These are phyloP conservation scores for Eudasyphora cyanicolor DNA, from an alignment of 2,888 invertebrate genomes.

Conservation along the genomic window DNA sequence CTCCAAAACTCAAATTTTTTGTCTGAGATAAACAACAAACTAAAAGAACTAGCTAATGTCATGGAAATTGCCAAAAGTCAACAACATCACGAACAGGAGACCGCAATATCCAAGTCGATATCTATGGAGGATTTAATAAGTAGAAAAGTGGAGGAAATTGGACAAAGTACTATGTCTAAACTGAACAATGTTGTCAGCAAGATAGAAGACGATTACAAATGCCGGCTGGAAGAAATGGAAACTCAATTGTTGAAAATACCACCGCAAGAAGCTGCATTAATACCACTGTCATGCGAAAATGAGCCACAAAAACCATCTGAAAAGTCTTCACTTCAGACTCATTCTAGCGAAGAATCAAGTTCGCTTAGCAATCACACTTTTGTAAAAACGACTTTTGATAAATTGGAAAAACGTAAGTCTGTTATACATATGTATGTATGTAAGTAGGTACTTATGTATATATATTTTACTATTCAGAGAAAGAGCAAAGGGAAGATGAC, in stretches of 20 bases:
- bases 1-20: slow-evolving; percentile 72
- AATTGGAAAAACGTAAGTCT: slow-evolving; percentile 31
- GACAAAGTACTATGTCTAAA: slow-evolving; percentile 70
- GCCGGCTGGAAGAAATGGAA: slow-evolving; percentile 72
- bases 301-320: slow-evolving; percentile 1
- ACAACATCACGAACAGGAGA: not conserved
- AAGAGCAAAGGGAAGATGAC: not conserved
- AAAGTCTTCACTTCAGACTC: not conserved
- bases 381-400: slow-evolving; percentile 46
- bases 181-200: slow-evolving; percentile 72
- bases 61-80: slow-evolving; percentile 66
- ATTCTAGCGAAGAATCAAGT: slow-evolving; percentile 26
- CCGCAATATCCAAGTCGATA: slow-evolving; percentile 61
- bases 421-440: too few species aligned
- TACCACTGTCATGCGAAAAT: not conserved
- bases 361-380: slow-evolving; percentile 67
- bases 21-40: slow-evolving; percentile 71
- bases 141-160: slow-evolving; percentile 74
- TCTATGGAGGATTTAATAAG: slow-evolving; percentile 71
- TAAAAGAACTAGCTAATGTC: slow-evolving; percentile 67
- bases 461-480: not conserved
- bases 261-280: not conserved
- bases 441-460: not conserved
- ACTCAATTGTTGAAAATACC: slow-evolving; percentile 68
- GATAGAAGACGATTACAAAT: slow-evolving; percentile 73